phyloP scores from a whole-genome alignment of 2,113 vertebrate species.

The Sinosuthora webbiana region DNA sequence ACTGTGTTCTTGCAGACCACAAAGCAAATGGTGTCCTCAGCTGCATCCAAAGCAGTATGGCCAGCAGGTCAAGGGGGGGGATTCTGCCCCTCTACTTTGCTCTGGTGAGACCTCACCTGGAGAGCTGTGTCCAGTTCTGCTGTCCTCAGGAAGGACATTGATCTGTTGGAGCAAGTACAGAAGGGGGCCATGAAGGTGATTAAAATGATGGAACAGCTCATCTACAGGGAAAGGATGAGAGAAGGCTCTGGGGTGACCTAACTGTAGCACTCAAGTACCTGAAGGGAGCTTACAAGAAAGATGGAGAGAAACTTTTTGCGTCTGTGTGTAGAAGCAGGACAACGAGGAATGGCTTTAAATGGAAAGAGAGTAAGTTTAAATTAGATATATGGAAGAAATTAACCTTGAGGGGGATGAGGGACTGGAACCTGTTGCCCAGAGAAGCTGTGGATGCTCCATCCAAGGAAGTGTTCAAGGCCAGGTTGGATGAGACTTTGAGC shows the following conservation, averaged over 20 bases:
- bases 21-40: not conserved
- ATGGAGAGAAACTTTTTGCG: not conserved
- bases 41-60: not conserved
- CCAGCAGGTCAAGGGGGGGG: rapidly evolving
- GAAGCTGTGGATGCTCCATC: not conserved
- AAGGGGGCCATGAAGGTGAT: not conserved
- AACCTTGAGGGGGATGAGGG: rapidly evolving
- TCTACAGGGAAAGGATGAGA: not conserved
- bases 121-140: not conserved
- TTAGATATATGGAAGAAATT: not conserved
- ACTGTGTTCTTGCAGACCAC: not conserved
- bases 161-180: no score
- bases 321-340: rapidly evolving
- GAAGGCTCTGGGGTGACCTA: not conserved
- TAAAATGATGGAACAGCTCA: not conserved
- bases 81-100: not conserved
- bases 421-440: not conserved
- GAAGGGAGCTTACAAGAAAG: not conserved
- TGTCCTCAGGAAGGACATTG: not conserved
- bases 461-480: not conserved
- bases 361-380: not conserved
- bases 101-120: not conserved
- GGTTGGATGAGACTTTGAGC: not conserved
- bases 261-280: not conserved
- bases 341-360: not conserved